Evolutionary conservation across 2,888 invertebrate genomes (phyloP), one percentile per base, ranked within the genome.

Genomic region (Cataglyphis livida): DNA sequence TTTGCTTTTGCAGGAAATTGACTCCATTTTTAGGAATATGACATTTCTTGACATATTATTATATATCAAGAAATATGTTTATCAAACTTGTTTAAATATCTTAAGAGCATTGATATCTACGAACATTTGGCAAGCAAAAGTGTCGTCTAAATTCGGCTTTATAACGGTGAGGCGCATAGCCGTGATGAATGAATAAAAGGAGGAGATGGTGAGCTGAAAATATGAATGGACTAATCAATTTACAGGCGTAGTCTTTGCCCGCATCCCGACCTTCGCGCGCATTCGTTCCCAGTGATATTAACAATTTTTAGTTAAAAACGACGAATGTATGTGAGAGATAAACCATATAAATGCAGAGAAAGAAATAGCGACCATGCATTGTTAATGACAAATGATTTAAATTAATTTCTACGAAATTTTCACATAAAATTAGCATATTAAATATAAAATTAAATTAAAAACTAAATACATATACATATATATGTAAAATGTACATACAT

Each of bases 141-240:
- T 21, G 68, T 65, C 79, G 41, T 81, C 71, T 61, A 65, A 65
- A 73, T 59, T 54, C 12, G 25, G 51, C 25, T 71, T 79, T 48
- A 44, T 68, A 84, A 82, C 75, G 71, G 73, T 66, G 84, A 84
- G 71, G 59, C 85, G 81, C 87, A 82, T 87, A 87, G 62, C 54
- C 44, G 38, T 54, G 73, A 83, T 89, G 88, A 88, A 88, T 88
- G 88, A 82, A 64, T 61, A 73, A 71, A 54, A 79, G 71, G 35
- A 81, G 78, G 64, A 62, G 75, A 78, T 32, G 74, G 51, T 21
- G 82, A 89, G 85, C 70, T 82, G 76, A 88, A 88, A 87, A 88
- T 88, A 87, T 88, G 88, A 88, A 88, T 88, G 89, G 86, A 83
- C 71, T 89, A 88, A 88, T 88, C 88, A 88, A 88, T 88, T 88